A percentile compares a stretch with the other conserved stretches of the same genome.
phyloP scores from a whole-genome alignment of 2,797 vertebrate genomes.

The Notolabrus celidotus region DNA sequence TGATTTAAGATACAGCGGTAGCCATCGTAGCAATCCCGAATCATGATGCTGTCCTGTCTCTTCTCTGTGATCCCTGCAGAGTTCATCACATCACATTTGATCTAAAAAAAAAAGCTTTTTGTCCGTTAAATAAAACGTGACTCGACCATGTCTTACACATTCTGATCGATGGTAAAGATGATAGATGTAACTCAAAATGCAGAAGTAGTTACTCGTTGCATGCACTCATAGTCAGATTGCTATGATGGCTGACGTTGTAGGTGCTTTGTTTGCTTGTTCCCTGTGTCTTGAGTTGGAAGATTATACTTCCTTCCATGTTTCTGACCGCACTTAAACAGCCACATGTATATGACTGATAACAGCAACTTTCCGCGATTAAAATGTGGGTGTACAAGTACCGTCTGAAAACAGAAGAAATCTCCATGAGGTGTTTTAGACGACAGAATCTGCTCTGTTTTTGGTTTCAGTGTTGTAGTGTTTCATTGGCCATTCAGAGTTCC shows the following conservation, averaged over 20 bases:
- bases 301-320: slow-evolving; percentile 24
- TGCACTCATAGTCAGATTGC: slow-evolving; percentile 31
- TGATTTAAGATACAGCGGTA: slow-evolving; percentile 36
- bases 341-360: slow-evolving; percentile 33
- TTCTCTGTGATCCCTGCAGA: slow-evolving; percentile 27
- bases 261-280: slow-evolving; percentile 63
- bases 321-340: slow-evolving; percentile 40
- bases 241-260: slow-evolving; percentile 61
- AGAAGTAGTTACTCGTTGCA: slow-evolving; percentile 41
- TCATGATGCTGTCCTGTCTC: slow-evolving; percentile 19
- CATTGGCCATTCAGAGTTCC: slow-evolving; percentile 63
- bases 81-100: slow-evolving; percentile 25
- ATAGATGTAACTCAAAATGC: slow-evolving; percentile 1
- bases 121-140: slow-evolving; percentile 24
- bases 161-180: slow-evolving; percentile 22
- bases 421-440: slow-evolving; percentile 52
- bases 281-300: slow-evolving; percentile 33
- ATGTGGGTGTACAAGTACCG: slow-evolving; percentile 10
- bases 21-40: slow-evolving; percentile 54
- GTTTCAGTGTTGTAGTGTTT: slow-evolving; percentile 65
- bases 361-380: slow-evolving; percentile 44
- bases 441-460: slow-evolving; percentile 53
- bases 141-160: slow-evolving; percentile 34
- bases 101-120: slow-evolving; percentile 17
- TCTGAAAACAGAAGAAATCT: slow-evolving; percentile 57